Conservation (phyloP, 2,888 invertebrate genomes). For the Exephanes ischioxanthus region DNA sequence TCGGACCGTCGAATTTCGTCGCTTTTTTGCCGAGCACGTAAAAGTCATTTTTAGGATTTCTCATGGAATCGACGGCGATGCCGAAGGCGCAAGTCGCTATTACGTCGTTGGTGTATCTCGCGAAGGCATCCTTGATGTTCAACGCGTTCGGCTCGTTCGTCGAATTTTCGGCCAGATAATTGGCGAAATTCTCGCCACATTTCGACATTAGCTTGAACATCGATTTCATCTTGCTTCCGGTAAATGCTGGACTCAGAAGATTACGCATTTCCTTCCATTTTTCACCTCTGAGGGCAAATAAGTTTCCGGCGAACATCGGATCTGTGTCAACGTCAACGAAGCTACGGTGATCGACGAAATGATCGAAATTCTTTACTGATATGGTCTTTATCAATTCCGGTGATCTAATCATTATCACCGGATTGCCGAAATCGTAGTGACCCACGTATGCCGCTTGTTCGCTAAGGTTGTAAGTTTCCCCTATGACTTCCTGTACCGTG, state of each 20-base stretch:
- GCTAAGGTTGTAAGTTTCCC: slow-evolving; percentile 60
- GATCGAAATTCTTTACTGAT: slow-evolving; percentile 67
- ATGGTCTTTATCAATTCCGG: slow-evolving; percentile 78
- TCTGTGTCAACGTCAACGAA: slow-evolving; percentile 62
- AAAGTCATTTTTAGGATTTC: slow-evolving; percentile 77
- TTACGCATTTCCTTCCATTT: slow-evolving; percentile 86
- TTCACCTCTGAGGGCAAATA: slow-evolving; percentile 79
- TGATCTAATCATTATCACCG: slow-evolving; percentile 76
- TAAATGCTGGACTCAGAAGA: slow-evolving; percentile 86
- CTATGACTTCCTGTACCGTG: slow-evolving; percentile 49
- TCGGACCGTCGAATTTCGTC: slow-evolving; percentile 54
- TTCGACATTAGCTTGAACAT: slow-evolving; percentile 85
- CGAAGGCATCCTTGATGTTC: slow-evolving; percentile 76
- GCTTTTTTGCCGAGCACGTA: slow-evolving; percentile 72
- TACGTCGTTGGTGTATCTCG: slow-evolving; percentile 82
- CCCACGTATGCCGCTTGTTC: slow-evolving; percentile 68
- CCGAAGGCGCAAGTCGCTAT: slow-evolving; percentile 85
- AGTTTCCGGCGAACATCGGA: slow-evolving; percentile 69
- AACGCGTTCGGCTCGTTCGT: slow-evolving; percentile 50
- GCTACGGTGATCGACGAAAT: slow-evolving; percentile 52
- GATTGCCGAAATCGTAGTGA: slow-evolving; percentile 55
- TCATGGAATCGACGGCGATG: slow-evolving; percentile 72
- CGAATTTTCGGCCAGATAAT: slow-evolving; percentile 66
- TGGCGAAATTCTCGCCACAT: slow-evolving; percentile 76
- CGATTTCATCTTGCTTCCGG: slow-evolving; percentile 86